Evolutionary conservation across 2,113 vertebrate species (phyloP).

Genomic region (Centropristis striata): DNA sequence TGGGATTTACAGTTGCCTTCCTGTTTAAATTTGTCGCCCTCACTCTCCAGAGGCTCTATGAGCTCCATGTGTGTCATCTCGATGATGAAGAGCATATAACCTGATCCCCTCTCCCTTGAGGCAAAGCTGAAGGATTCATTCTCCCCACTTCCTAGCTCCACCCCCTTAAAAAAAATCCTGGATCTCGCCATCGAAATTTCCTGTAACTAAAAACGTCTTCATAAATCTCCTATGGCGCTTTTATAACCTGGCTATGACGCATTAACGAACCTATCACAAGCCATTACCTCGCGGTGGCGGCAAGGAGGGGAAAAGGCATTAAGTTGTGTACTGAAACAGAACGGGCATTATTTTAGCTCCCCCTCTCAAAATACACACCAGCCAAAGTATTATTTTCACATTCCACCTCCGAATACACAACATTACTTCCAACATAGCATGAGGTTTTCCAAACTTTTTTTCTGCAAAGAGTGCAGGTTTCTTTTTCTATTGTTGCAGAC

Average conservation of each 20-base stretch:
- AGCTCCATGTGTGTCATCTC: conserved; percentile 58
- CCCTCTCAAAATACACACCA: conserved; percentile 4
- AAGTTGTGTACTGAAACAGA: conserved; percentile 72
- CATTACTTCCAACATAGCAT: conserved; percentile 54
- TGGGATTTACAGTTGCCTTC: conserved; percentile 64
- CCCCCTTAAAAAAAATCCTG: conserved; percentile 42
- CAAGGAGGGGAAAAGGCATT: conserved; percentile 51
- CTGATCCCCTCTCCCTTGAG: conserved; percentile 56
- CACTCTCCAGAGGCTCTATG: conserved; percentile 49
- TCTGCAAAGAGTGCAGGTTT: conserved; percentile 37
- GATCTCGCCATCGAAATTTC: conserved; percentile 72
- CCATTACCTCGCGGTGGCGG: conserved; percentile 70
- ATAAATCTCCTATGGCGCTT: conserved; percentile 78
- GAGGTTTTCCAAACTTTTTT: conserved; percentile 65
- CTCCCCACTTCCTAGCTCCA: neutral
- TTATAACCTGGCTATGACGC: conserved; percentile 79
- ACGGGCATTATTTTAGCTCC: conserved; percentile 75
- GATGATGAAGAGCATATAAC: conserved; percentile 70
- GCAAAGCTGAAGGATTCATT: conserved; percentile 51
- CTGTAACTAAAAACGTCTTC: conserved; percentile 81
- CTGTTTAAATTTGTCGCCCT: conserved; percentile 69
- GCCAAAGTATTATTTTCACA: conserved; percentile 60
- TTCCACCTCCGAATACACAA: conserved; percentile 64
- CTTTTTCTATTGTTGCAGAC: conserved; percentile 58
- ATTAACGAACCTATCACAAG: conserved; percentile 79